Percentiles rank a stretch among this genome's conserved stretches.
These are phyloP conservation scores for Carassius auratus DNA, from an alignment of 2,113 vertebrate species.

Conservation along the genomic window DNA sequence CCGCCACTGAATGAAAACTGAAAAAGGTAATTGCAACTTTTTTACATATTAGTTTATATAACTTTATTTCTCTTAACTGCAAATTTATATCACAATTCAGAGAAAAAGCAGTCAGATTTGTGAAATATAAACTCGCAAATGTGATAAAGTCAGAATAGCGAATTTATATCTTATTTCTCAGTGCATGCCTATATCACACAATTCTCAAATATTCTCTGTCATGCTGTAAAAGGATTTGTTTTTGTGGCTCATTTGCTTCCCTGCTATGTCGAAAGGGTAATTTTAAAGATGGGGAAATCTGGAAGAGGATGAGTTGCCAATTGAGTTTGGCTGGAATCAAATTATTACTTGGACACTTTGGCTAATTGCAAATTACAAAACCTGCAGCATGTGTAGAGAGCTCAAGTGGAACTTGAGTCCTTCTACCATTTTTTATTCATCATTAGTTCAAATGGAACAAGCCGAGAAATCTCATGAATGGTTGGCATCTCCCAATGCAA, in stretches of 20 bases:
- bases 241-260: neutral
- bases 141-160: too few species aligned
- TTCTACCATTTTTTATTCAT: conserved; percentile 45
- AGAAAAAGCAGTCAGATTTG: too few species aligned
- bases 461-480: conserved; percentile 45
- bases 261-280: conserved; percentile 19
- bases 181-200: too few species aligned
- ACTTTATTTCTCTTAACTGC: too few species aligned
- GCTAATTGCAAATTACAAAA: conserved; percentile 57
- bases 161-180: too few species aligned
- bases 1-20: too few species aligned
- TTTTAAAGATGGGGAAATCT: conserved; percentile 26
- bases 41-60: too few species aligned
- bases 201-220: neutral
- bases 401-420: conserved; percentile 42
- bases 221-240: neutral
- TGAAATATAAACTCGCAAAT: too few species aligned
- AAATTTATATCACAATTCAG: too few species aligned
- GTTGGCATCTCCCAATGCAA: conserved; percentile 41
- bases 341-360: conserved; percentile 45
- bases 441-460: conserved; percentile 39
- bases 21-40: too few species aligned
- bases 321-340: conserved; percentile 45
- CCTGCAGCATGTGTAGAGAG: conserved; percentile 33
- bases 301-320: conserved; percentile 32